Conservation (phyloP, 2,888 invertebrate genomes). For the Yponomeuta sedellus region DNA sequence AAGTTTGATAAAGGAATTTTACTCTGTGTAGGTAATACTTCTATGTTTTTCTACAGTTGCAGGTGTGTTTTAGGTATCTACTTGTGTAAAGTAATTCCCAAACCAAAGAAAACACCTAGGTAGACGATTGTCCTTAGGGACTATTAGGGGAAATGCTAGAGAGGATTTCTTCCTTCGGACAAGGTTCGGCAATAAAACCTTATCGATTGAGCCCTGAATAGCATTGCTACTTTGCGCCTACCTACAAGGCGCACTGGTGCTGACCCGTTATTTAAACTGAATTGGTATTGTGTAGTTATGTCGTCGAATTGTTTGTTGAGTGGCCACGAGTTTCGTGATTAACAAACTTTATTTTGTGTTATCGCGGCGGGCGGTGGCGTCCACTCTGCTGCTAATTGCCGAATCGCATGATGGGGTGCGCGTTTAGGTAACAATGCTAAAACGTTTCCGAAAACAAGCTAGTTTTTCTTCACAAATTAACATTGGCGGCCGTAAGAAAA, state of each 20-base stretch:
- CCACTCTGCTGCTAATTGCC: conserved; percentile 41
- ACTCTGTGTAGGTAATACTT: too few species aligned
- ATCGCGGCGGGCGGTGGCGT: conserved; percentile 1
- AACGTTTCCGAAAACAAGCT: conserved; percentile 65
- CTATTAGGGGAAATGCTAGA: too few species aligned
- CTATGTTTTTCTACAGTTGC: too few species aligned
- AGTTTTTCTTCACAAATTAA: conserved; percentile 49
- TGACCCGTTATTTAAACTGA: background rate
- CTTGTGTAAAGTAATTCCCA: too few species aligned
- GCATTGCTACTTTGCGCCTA: background rate
- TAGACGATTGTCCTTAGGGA: too few species aligned
- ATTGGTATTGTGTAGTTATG: background rate
- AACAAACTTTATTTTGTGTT: conserved; percentile 15
- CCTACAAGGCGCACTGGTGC: background rate
- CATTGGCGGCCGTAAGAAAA: conserved; percentile 4
- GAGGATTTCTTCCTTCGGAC: too few species aligned
- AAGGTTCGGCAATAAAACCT: too few species aligned
- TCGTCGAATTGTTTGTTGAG: background rate
- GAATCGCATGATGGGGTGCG: conserved; percentile 49
- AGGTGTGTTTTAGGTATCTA: too few species aligned
- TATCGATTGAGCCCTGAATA: too few species aligned
- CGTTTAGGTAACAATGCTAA: conserved; percentile 52
- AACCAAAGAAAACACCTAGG: too few species aligned
- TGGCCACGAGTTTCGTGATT: background rate
- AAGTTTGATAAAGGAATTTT: too few species aligned